Conservation (phyloP, 1,140 invertebrate species). For the Drosophila nannoptera region DNA sequence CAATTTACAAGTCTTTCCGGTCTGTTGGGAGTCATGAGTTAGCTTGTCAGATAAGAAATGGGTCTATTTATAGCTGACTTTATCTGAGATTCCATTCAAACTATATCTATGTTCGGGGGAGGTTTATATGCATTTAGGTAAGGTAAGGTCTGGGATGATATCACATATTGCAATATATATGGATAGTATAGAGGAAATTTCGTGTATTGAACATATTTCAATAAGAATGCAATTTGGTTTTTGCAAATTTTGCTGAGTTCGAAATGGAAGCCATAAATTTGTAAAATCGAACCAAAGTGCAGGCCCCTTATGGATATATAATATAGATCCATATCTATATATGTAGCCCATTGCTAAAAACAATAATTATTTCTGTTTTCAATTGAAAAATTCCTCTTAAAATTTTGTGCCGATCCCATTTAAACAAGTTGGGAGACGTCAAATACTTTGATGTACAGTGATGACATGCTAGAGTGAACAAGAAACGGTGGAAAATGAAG, state of each 20-base stretch:
- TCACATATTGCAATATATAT: too few species aligned
- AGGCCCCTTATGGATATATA: background rate
- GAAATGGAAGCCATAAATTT: background rate
- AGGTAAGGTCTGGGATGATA: too few species aligned
- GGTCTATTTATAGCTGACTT: too few species aligned
- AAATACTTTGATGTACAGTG: background rate
- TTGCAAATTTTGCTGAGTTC: too few species aligned
- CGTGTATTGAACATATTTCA: constrained; percentile 3
- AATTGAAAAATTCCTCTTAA: background rate
- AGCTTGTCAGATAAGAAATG: too few species aligned
- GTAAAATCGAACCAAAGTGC: too few species aligned
- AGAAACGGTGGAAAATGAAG: background rate
- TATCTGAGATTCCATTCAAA: too few species aligned
- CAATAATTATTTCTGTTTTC: background rate
- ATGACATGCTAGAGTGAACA: background rate
- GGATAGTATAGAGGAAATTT: too few species aligned
- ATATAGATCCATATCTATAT: background rate
- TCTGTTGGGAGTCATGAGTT: too few species aligned
- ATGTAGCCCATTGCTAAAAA: background rate
- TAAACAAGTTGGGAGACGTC: background rate
- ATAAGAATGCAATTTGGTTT: background rate
- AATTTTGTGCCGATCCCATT: constrained; percentile 1
- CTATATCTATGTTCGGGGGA: too few species aligned
- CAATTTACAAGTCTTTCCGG: too few species aligned
- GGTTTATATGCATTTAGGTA: too few species aligned